phyloP scores from a whole-genome alignment of 2,113 vertebrate species.

The Nematolebias whitei region DNA sequence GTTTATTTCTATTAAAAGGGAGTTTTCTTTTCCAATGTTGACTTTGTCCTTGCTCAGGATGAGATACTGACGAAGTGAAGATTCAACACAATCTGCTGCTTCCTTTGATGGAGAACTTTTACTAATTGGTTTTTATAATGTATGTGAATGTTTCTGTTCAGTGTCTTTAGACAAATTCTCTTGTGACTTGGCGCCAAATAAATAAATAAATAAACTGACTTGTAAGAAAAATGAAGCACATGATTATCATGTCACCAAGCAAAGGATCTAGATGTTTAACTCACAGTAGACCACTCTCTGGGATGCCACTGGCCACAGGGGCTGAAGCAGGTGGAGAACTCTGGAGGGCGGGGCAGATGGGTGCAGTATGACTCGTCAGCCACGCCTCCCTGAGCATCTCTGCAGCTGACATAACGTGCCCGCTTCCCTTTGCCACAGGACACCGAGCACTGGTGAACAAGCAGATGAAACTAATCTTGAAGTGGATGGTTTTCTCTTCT shows the following conservation, averaged over 20 bases:
- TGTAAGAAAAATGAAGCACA: constrained; percentile 7
- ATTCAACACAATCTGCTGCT: too few species aligned
- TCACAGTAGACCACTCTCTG: constrained; percentile 92
- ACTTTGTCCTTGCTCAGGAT: too few species aligned
- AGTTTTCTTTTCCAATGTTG: too few species aligned
- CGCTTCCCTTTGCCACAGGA: constrained; percentile 89
- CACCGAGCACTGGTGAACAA: constrained; percentile 86
- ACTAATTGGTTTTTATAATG: too few species aligned
- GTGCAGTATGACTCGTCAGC: constrained; percentile 88
- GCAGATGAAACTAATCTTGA: not conserved
- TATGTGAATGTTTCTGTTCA: too few species aligned
- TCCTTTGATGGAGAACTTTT: too few species aligned
- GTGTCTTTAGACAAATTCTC: too few species aligned
- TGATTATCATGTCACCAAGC: constrained; percentile 13
- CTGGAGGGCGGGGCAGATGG: constrained; percentile 86
- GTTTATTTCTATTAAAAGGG: too few species aligned
- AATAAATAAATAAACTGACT: too few species aligned
- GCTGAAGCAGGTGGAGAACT: constrained; percentile 86
- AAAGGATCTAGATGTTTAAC: constrained; percentile 56
- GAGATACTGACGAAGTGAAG: too few species aligned
- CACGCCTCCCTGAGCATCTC: constrained; percentile 84
- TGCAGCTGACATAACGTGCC: constrained; percentile 94
- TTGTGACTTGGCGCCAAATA: too few species aligned
- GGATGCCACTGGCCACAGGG: constrained; percentile 92
- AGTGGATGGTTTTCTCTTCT: not conserved